Evolutionary conservation across 2,888 invertebrate species (phyloP).

Genomic region (Rhingia rostrata): DNA sequence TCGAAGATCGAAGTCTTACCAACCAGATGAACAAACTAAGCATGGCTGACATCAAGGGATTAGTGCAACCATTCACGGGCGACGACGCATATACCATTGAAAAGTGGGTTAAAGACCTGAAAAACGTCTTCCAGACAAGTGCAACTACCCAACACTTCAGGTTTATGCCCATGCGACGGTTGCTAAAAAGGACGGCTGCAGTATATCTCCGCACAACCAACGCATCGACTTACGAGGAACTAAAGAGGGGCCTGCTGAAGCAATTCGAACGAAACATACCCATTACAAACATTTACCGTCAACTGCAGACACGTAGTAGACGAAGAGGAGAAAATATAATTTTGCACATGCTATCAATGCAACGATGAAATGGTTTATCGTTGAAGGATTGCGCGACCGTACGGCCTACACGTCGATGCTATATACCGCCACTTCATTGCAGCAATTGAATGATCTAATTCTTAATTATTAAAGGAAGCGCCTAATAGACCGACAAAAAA

Average conservation of each 20-base stretch:
- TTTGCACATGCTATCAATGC: slow-evolving; percentile 17
- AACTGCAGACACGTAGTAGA: slow-evolving; percentile 25
- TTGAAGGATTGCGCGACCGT: slow-evolving; percentile 10
- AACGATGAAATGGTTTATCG: slow-evolving; percentile 1
- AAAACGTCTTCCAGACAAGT: too few relatives aligned
- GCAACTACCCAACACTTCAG: too few relatives aligned
- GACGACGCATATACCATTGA: too few relatives aligned
- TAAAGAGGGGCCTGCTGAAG: slow-evolving; percentile 18
- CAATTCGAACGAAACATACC: slow-evolving; percentile 23
- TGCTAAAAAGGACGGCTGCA: too few relatives aligned
- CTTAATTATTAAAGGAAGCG: not conserved
- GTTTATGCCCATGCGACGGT: too few relatives aligned
- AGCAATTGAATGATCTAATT: slow-evolving; percentile 2
- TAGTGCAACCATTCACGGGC: too few relatives aligned
- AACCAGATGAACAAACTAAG: too few relatives aligned
- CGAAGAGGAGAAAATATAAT: slow-evolving; percentile 20
- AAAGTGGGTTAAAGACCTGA: too few relatives aligned
- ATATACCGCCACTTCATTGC: not conserved
- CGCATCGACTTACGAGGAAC: slow-evolving; percentile 7
- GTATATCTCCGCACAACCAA: slow-evolving; percentile 17
- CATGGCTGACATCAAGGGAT: too few relatives aligned
- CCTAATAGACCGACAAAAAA: not conserved
- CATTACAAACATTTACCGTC: slow-evolving; percentile 16
- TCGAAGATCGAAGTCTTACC: too few relatives aligned
- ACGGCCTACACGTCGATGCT: slow-evolving; percentile 6